phyloP scores from a whole-genome alignment of 64 coral and sea anemone genomes.

The Dendrophyllia cribrosa region DNA sequence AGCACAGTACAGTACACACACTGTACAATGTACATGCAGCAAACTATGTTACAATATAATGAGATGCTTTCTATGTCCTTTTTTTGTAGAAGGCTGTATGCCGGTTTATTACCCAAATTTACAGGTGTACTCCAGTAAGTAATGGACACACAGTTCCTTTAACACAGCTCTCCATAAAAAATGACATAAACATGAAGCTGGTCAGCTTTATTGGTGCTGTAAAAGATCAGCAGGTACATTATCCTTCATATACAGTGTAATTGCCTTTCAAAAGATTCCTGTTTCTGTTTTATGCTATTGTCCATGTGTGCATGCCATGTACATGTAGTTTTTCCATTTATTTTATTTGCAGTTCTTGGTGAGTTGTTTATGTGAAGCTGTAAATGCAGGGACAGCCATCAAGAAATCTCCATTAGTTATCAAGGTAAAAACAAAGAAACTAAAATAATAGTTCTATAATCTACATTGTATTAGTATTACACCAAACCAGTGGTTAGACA shows the following conservation, averaged over 20 bases:
- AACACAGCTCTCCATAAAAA: not conserved
- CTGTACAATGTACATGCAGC: no score
- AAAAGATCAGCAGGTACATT: slow-evolving; percentile 1
- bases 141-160: not conserved
- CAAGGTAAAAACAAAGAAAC: not conserved
- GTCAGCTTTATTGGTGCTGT: not conserved
- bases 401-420: not conserved
- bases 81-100: slow-evolving; percentile 8
- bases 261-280: no score
- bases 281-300: no score
- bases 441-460: no score
- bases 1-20: no score
- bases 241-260: no score
- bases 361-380: slow-evolving; percentile 13
- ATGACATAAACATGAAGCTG: not conserved
- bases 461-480: no score
- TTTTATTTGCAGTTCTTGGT: slow-evolving; percentile 17
- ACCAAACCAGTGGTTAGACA: no score
- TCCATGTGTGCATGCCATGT: no score
- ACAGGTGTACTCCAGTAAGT: not conserved
- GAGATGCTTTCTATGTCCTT: not conserved
- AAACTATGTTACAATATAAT: not conserved
- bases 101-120: not conserved
- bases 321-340: no score
- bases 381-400: not conserved